Evolutionary conservation across 2,888 invertebrate species (phyloP).

Genomic region (Drosophila paramelanica): DNA sequence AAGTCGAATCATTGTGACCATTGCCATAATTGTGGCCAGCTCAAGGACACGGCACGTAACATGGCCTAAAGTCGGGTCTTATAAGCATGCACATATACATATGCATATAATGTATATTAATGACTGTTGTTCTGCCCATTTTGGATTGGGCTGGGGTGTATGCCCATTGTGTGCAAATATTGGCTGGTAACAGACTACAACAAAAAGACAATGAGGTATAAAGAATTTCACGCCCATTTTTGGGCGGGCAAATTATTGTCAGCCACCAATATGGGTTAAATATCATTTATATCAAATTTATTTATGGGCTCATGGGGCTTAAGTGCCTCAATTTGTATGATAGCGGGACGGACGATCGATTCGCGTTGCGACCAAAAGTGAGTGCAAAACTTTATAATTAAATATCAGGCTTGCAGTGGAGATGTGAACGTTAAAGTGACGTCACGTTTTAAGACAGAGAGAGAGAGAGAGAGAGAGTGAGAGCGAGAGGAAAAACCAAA

Average conservation of each 20-base stretch:
- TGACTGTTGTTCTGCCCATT: constrained; percentile 44
- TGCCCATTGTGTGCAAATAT: constrained; percentile 47
- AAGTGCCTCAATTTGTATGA: constrained; percentile 65
- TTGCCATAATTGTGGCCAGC: constrained; percentile 48
- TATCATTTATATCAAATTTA: constrained; percentile 67
- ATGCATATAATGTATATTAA: constrained; percentile 22
- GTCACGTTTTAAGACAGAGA: constrained; percentile 52
- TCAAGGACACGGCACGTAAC: constrained; percentile 66
- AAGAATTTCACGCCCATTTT: constrained; percentile 55
- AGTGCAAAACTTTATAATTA: constrained; percentile 56
- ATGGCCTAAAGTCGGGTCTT: constrained; percentile 31
- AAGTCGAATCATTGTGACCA: constrained; percentile 56
- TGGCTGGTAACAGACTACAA: constrained; percentile 22
- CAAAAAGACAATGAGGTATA: constrained; percentile 1
- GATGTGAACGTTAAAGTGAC: constrained; percentile 69
- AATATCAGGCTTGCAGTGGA: constrained; percentile 24
- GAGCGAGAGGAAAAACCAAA: constrained; percentile 3
- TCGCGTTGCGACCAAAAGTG: constrained; percentile 29
- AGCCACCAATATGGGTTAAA: constrained; percentile 76
- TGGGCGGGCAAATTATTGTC: constrained; percentile 44
- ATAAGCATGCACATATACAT: constrained; percentile 5
- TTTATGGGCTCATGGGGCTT: constrained; percentile 66
- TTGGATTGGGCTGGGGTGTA: constrained; percentile 32
- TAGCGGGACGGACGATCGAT: constrained; percentile 35
- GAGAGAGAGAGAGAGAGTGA: background rate